Evolutionary conservation across 2,113 vertebrate genomes (phyloP).

Genomic region (Epinephelus moara): DNA sequence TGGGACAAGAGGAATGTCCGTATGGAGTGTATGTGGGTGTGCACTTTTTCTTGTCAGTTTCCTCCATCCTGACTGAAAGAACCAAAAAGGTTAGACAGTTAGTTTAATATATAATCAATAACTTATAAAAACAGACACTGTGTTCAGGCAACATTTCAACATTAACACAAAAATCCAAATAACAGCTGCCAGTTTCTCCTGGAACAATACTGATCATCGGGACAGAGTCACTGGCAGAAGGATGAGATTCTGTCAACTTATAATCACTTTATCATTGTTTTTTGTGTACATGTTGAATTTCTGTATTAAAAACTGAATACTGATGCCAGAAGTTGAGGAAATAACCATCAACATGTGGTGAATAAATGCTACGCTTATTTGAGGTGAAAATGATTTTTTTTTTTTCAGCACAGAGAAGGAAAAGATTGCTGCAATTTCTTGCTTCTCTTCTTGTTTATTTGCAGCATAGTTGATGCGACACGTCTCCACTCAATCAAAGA

Average conservation of each 20-base stretch:
- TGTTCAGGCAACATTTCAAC: background rate
- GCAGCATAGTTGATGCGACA: too few relatives aligned
- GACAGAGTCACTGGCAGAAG: background rate
- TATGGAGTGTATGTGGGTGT: background rate
- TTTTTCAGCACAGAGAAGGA: too few relatives aligned
- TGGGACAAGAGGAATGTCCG: conserved; percentile 12
- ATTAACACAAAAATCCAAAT: background rate
- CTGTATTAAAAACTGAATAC: background rate
- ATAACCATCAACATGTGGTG: background rate
- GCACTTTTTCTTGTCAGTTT: background rate
- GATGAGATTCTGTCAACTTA: background rate
- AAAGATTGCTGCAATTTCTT: too few relatives aligned
- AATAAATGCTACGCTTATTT: background rate
- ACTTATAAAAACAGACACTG: too few relatives aligned
- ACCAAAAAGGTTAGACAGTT: background rate
- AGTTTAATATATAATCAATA: too few relatives aligned
- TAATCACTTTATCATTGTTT: too few relatives aligned
- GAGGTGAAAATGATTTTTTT: too few relatives aligned
- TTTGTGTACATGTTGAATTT: background rate
- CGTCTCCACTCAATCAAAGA: too few relatives aligned
- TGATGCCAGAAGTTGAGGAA: too few relatives aligned
- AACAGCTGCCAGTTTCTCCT: background rate
- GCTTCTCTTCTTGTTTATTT: too few relatives aligned
- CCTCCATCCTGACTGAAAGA: background rate
- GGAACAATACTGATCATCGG: background rate